phyloP scores from a whole-genome alignment of 2,888 invertebrate species.

The Dromius quadrimaculatus region DNA sequence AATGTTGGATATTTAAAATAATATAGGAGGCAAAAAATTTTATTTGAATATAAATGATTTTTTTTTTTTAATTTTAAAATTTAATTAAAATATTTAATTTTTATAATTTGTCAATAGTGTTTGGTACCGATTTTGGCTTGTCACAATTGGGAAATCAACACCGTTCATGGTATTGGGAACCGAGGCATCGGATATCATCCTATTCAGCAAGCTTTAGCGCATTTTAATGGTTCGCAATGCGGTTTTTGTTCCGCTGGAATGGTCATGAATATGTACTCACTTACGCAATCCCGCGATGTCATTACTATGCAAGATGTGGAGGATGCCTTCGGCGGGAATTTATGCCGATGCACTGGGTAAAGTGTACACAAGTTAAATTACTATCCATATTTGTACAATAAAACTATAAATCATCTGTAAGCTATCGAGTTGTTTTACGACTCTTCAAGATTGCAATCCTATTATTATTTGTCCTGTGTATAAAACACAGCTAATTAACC shows the following conservation, averaged over 20 bases:
- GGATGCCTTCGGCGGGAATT: constrained; percentile 77
- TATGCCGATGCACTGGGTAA: constrained; percentile 80
- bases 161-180: constrained; percentile 77
- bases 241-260: constrained; percentile 82
- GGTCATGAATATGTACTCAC: constrained; percentile 80
- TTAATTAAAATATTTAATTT: too few species aligned
- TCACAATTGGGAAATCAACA: constrained; percentile 75
- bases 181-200: constrained; percentile 72
- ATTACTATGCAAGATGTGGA: constrained; percentile 74
- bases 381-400: too few species aligned
- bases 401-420: too few species aligned
- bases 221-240: constrained; percentile 76
- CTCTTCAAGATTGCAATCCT: too few species aligned
- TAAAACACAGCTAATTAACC: too few species aligned
- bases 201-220: constrained; percentile 72
- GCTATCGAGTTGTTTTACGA: too few species aligned
- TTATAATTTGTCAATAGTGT: constrained; percentile 64
- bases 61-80: too few species aligned
- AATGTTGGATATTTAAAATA: too few species aligned
- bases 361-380: too few species aligned
- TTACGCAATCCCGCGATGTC: constrained; percentile 64
- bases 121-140: constrained; percentile 69
- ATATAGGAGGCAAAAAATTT: too few species aligned
- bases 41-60: too few species aligned
- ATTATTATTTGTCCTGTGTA: too few species aligned